phyloP scores from a whole-genome alignment of 1,140 invertebrate species.

The Sitobion miscanthi region DNA sequence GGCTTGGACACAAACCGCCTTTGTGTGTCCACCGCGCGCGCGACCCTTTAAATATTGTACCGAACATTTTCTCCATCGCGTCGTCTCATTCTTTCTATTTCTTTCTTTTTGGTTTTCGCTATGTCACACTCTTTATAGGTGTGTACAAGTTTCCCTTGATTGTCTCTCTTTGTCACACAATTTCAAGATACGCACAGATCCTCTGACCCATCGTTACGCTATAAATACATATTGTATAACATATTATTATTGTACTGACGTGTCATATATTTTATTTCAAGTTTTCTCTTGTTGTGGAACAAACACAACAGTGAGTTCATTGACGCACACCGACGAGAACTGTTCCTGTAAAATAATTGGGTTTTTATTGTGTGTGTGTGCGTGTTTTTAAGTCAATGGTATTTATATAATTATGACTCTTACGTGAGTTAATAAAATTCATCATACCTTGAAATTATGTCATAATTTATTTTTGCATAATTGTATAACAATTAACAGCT shows the following conservation, averaged over 20 bases:
- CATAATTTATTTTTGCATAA: background rate
- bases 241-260: background rate
- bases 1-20: conserved; percentile 45
- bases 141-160: background rate
- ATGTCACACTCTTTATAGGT: background rate
- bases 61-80: background rate
- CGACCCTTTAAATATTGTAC: conserved; percentile 42
- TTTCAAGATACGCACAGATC: background rate
- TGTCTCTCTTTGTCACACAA: background rate
- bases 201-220: background rate
- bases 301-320: background rate
- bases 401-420: background rate
- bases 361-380: background rate
- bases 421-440: background rate
- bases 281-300: background rate
- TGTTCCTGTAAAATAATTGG: background rate
- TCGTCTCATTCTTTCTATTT: background rate
- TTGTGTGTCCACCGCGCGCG: background rate
- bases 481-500: background rate
- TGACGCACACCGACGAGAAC: background rate
- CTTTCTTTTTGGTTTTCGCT: background rate
- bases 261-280: background rate
- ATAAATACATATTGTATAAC: conserved; percentile 21
- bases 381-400: background rate
- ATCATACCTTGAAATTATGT: background rate